These are phyloP conservation scores for Bradynema listronoti DNA, from an alignment of 1,140 invertebrate species.

Conservation along the genomic window DNA sequence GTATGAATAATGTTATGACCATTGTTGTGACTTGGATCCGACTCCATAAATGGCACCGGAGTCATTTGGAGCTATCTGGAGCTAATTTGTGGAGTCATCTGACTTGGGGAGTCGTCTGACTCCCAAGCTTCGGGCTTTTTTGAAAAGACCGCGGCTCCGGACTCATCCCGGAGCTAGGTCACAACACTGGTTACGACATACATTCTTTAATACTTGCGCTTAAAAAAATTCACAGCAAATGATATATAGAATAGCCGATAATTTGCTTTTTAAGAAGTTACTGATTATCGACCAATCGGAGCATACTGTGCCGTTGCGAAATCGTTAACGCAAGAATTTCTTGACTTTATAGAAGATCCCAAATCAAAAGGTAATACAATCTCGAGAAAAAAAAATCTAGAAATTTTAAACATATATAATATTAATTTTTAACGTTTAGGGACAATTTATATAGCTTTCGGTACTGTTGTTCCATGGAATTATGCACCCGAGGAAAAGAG, in stretches of 20 bases:
- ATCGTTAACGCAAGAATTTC: not conserved
- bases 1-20: too few relatives aligned
- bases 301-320: not conserved
- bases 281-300: not conserved
- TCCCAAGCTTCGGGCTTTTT: not conserved
- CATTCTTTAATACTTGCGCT: not conserved
- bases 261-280: not conserved
- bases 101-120: too few relatives aligned
- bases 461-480: slow-evolving; percentile 36
- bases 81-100: too few relatives aligned
- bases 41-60: too few relatives aligned
- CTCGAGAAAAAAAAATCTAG: too few relatives aligned
- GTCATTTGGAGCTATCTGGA: too few relatives aligned
- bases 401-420: not conserved
- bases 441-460: slow-evolving; percentile 45
- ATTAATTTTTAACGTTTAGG: slow-evolving; percentile 12
- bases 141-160: not conserved
- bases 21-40: too few relatives aligned
- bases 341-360: not conserved
- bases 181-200: not conserved
- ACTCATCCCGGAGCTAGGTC: not conserved
- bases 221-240: not conserved
- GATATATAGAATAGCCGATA: not conserved
- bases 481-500: slow-evolving; percentile 30
- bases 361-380: not conserved